Percentiles rank a stretch among this genome's conserved stretches.
phyloP scores from a whole-genome alignment of 2,113 vertebrate genomes.

The Gymnobelideus leadbeateri region DNA sequence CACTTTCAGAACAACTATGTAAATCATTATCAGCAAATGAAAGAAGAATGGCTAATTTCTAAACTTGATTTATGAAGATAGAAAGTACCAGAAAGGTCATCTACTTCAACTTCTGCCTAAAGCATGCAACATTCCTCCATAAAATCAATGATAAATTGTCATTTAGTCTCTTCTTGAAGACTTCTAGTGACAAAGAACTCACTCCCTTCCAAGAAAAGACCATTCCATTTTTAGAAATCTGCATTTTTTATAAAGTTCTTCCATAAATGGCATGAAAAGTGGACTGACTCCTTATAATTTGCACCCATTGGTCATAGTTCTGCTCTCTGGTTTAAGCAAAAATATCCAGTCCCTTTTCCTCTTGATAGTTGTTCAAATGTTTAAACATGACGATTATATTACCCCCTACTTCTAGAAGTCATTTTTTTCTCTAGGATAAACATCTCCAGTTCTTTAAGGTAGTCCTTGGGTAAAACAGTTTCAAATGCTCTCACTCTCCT shows the following conservation, averaged over 20 bases:
- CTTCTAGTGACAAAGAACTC: not conserved
- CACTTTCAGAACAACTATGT: not conserved
- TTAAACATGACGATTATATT: not conserved
- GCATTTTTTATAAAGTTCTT: not conserved
- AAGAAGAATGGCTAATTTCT: not conserved
- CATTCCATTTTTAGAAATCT: not conserved
- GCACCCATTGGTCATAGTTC: not conserved
- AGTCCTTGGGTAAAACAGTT: not conserved
- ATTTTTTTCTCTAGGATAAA: too few species aligned
- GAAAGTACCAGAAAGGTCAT: not conserved
- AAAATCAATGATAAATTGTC: not conserved
- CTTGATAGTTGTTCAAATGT: not conserved
- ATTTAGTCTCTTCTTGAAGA: not conserved
- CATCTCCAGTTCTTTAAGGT: too few species aligned
- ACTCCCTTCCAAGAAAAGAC: not conserved
- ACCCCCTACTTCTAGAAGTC: not conserved
- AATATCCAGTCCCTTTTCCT: not conserved
- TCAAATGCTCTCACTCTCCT: not conserved
- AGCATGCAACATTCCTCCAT: not conserved
- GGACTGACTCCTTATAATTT: not conserved
- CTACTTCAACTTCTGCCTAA: not conserved
- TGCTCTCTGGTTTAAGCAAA: not conserved
- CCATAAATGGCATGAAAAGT: not conserved
- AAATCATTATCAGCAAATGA: not conserved
- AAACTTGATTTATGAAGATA: not conserved